Evolutionary conservation across 2,888 invertebrate genomes (phyloP), one percentile per base, ranked within the genome.

Genomic region (Phaedon cochleariae): DNA sequence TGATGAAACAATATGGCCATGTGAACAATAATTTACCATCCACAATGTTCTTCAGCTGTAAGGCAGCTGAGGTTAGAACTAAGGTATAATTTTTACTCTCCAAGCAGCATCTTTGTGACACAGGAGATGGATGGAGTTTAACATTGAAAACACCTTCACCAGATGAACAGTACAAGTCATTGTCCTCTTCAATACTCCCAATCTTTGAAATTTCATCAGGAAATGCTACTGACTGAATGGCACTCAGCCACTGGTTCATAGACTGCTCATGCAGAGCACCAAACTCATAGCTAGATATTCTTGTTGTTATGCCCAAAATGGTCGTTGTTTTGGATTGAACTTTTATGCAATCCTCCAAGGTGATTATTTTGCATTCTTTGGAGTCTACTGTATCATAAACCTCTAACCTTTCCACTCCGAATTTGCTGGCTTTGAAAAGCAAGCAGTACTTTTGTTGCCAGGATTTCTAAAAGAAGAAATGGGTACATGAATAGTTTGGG

Each of bases 341-440:
- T 87, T 95, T 95, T 46, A 95, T 90, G 81, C 95, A 95, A 80
- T 94, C 92, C 84, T 94, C 94, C 59, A 95, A 86, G 0, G 94
- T 93, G 68, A 95, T 90, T 67, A 95, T 94, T 69, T 75, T 75
- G n/a, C 67, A 68, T 64, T 75, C 74, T 70, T 70, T 74, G 0
- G 71, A 65, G n/a, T 71, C 72, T 71, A 92, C 93, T 82, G 91
- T 90, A 74, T 95, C 95, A 81, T 92, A 94, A 72, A 95, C 90
- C 87, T 95, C 95, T 62, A 95, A 85, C 49, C 95, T 86, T 80
- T 93, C 92, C 72, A 95, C 92, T 22, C 95, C 95, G 84, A 91
- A 92, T 79, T 93, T 93, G 80, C 94, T 94, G 37, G 92, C 88
- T 84, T 90, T 91, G 79, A 91, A 94, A 22, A 95, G 85, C 74